These are phyloP conservation scores for Megaleporinus macrocephalus DNA, from an alignment of 2,113 vertebrate species.

Conservation along the genomic window DNA sequence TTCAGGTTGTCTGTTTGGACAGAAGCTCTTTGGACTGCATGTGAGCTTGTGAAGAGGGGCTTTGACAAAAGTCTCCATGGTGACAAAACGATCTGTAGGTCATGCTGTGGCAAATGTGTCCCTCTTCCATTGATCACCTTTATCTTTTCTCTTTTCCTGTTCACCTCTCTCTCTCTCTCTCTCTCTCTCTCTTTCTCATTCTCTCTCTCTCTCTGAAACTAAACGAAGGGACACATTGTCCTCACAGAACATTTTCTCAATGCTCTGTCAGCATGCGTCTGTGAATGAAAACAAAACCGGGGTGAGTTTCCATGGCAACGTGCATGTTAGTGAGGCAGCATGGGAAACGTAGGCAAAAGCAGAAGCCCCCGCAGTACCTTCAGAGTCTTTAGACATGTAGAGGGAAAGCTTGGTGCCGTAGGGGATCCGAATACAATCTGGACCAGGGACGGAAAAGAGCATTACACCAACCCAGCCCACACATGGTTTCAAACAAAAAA, in stretches of 20 bases:
- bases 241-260: conserved; percentile 73
- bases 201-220: background rate
- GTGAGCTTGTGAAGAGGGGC: conserved; percentile 55
- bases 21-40: conserved; percentile 9
- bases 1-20: conserved; percentile 7
- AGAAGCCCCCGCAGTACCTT: conserved; percentile 77
- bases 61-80: conserved; percentile 82
- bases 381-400: conserved; percentile 84
- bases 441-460: conserved; percentile 79
- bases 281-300: conserved; percentile 56
- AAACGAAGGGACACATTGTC: conserved; percentile 63
- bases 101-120: conserved; percentile 76
- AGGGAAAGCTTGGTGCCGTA: conserved; percentile 85
- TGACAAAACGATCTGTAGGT: conserved; percentile 76
- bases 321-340: conserved; percentile 70
- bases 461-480: conserved; percentile 67
- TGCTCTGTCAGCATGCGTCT: conserved; percentile 73
- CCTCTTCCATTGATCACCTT: conserved; percentile 50
- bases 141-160: background rate
- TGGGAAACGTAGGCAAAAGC: conserved; percentile 51
- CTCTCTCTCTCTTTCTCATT: conserved; percentile 1
- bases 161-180: conserved; percentile 9
- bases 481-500: conserved; percentile 14
- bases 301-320: conserved; percentile 57
- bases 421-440: conserved; percentile 87